phyloP scores from a whole-genome alignment of 2,888 invertebrate species.

The Drosophila falleni region DNA sequence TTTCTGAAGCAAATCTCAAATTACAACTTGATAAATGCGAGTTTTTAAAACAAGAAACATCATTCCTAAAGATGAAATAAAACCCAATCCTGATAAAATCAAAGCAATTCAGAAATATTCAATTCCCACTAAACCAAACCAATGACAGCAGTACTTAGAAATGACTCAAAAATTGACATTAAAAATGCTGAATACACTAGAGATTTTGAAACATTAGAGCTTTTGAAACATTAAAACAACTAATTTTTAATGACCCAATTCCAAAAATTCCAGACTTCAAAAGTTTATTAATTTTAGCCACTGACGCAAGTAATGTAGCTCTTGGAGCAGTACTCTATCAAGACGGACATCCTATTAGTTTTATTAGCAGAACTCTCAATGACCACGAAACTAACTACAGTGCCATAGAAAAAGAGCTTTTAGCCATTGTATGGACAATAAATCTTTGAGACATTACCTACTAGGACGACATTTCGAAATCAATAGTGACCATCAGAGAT shows the following conservation, averaged over 20 bases:
- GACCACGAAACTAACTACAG: too few relatives aligned
- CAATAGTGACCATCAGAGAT: neutral
- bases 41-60: neutral
- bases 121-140: neutral
- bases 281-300: too few relatives aligned
- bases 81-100: neutral
- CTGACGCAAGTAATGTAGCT: too few relatives aligned
- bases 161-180: neutral
- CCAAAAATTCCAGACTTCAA: too few relatives aligned
- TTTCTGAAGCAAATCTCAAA: too few relatives aligned
- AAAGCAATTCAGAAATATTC: neutral
- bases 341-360: too few relatives aligned
- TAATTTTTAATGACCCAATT: too few relatives aligned
- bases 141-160: slow-evolving; percentile 1
- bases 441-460: neutral
- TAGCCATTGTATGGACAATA: slow-evolving; percentile 1
- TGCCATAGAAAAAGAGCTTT: neutral
- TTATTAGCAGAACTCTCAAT: too few relatives aligned
- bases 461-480: slow-evolving; percentile 9
- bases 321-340: too few relatives aligned
- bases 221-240: too few relatives aligned
- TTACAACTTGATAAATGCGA: too few relatives aligned
- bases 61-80: neutral
- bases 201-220: neutral
- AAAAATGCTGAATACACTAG: neutral